phyloP scores from a whole-genome alignment of 2,888 invertebrate species.

The Stenotaenia linearis region DNA sequence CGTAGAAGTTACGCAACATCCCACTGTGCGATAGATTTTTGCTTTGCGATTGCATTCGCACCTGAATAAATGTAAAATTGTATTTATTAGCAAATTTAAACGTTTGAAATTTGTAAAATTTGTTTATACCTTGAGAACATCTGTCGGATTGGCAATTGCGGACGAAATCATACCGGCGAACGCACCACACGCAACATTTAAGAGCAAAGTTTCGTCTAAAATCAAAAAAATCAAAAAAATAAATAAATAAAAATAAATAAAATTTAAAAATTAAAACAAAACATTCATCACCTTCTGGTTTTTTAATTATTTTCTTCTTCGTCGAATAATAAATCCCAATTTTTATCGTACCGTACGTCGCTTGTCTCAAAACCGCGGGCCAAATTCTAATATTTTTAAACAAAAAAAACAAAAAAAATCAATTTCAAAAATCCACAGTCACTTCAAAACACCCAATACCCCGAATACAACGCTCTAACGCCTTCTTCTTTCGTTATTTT shows the following conservation, averaged over 20 bases:
- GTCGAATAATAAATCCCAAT: conserved; percentile 91
- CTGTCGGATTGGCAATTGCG: conserved; percentile 93
- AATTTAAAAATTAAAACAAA: conserved; percentile 17
- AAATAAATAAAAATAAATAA: too few relatives aligned
- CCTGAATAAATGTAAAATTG: conserved; percentile 43
- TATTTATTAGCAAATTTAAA: not conserved
- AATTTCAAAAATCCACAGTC: not conserved
- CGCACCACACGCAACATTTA: conserved; percentile 69
- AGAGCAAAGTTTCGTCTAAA: conserved; percentile 47
- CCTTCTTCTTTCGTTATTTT: conserved; percentile 85
- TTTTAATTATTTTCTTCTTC: conserved; percentile 61
- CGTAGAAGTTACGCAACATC: conserved; percentile 70
- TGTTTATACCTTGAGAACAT: conserved; percentile 77
- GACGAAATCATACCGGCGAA: conserved; percentile 83
- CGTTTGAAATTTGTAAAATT: too few relatives aligned
- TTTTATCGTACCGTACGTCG: conserved; percentile 93
- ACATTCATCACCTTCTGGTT: conserved; percentile 51
- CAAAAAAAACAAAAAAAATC: conserved; percentile 30
- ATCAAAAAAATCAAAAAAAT: not conserved
- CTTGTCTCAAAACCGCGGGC: conserved; percentile 86
- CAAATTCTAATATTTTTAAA: conserved; percentile 68
- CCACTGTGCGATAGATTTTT: conserved; percentile 46
- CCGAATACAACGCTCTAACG: conserved; percentile 73
- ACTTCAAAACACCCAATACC: too few relatives aligned
- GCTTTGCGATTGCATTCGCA: conserved; percentile 74